Base-by-base conservation (phyloP, 2,888 invertebrate species). In the Ischnus inquisitorius region DNA sequence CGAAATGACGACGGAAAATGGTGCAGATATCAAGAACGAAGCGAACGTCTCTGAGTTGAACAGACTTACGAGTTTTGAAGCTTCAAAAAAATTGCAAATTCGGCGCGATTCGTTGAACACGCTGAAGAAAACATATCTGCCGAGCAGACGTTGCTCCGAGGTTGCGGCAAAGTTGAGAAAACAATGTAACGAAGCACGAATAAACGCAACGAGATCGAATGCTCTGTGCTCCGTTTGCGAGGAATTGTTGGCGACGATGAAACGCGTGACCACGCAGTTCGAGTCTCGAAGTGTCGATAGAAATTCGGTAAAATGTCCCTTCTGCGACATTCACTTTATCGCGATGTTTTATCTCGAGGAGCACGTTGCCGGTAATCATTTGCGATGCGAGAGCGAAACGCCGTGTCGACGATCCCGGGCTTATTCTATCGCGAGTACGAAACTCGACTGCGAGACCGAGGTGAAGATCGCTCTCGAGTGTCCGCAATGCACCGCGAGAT, bases 301-400 rank as follows among this genome's bases (percentile, higher is more conserved):
- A 25, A 77, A 64, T 12, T 69, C 78, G 6, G 85, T 89, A 16
- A 84, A 83, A 65, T 89, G 89, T 83, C 87, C 88, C 14, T 84
- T 84, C 14, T 89, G 89, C 74, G 75, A 85, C 5, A 83, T 83
- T 25, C 78, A 87, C 68, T 88, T 88, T 51, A 85, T 84, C 54
- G 84, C 87, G 28, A 75, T 85, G 28, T 86, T 83, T 28, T 85
- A 85, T 16, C 75, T 89, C 10, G 84, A 88, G 41, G 77, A 87
- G 4, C 89, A 89, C 65, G 68, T 89, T 0, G 81, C 81, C 3
- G 82, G 84, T 19, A 83, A 84, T 51, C 89, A 89, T 67, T 78
- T 88, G 16, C 87, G 82, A 34, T 89, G 89, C 79, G 80, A 85
- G 39, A 85, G 84, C 41, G 75, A 83, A 67, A 51, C 79, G 25